Evolutionary conservation across 2,888 invertebrate genomes (phyloP), one percentile per base, ranked within the genome.

Genomic region (Miltochrista miniata): DNA sequence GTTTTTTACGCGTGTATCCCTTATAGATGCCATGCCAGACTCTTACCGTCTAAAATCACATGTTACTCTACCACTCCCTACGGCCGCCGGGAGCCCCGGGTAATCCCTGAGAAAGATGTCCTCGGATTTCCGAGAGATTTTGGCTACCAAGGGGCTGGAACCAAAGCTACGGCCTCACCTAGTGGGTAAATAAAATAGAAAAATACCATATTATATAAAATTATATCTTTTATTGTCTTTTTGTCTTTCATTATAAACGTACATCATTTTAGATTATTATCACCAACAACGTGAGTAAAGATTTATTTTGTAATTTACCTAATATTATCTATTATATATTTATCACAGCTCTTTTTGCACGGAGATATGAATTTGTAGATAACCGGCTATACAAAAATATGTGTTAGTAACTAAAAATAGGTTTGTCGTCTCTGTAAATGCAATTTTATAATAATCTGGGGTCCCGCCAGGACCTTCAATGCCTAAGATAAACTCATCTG

Each of bases 311-410:
- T 52, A 62, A 61, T 57, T 59, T 60, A 60, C 52, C 57, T 59
- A 63, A 52, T 43, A 43, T 57, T 54, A 58, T 68, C 18, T 65
- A 60, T 59, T 24, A 24, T 24, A 64, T 70, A 68, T 70, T 76
- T 87, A 85, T 87, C 87, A 87, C 87, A 87, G 87, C 81, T 82
- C 74, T 74, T 77, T 77, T 76, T 65, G 65, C 70, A 60, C 63
- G 58, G 5, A 24, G 18, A 56, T 69, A 64, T 61, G 49, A 54
- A 54, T 59, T 46, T 50, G 59, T 58, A 57, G 55, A 61, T 59
- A 59, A 71, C 54, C 54, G 57, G n/a, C 7, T 57, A 54, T 58
- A 54, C 36, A 56, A 63, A 39, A 54, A 59, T 13, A 45, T 31
- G 14, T 18, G 42, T 38, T n/a, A n/a, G 24, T 15, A 39, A 51